phyloP scores from a whole-genome alignment of 1,140 invertebrate genomes.

The Tribolium castaneum region DNA sequence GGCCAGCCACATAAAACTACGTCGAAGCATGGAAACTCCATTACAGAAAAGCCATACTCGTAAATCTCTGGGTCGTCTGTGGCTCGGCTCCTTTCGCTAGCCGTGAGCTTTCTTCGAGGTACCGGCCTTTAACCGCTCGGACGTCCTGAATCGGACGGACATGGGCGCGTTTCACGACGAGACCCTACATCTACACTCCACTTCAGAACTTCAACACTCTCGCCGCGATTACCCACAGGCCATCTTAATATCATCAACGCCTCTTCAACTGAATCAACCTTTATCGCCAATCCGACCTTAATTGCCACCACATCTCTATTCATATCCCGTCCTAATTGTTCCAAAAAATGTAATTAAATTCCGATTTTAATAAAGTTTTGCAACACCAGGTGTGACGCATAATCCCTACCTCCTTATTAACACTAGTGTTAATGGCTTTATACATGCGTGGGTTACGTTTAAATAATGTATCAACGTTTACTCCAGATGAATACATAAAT shows the following conservation, averaged over 20 bases:
- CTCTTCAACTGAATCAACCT: constrained; percentile 32
- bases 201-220: constrained; percentile 7
- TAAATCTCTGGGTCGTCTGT: constrained; percentile 52
- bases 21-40: constrained; percentile 61
- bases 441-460: background rate
- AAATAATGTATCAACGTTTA: background rate
- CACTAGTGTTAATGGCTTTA: background rate
- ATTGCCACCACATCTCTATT: background rate
- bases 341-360: no score
- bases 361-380: background rate
- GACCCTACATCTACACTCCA: background rate
- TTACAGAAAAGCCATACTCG: constrained; percentile 59
- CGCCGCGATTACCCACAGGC: background rate
- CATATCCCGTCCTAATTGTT: background rate
- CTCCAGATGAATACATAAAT: background rate
- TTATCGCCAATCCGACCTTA: background rate
- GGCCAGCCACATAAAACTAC: constrained; percentile 59
- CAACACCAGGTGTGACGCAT: background rate
- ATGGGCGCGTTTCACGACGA: constrained; percentile 1
- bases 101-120: constrained; percentile 45
- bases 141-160: constrained; percentile 31
- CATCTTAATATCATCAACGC: constrained; percentile 22
- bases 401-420: background rate
- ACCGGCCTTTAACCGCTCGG: constrained; percentile 25
- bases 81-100: constrained; percentile 49